phyloP scores from a whole-genome alignment of 2,113 vertebrate genomes.

The Sceloporus undulatus region DNA sequence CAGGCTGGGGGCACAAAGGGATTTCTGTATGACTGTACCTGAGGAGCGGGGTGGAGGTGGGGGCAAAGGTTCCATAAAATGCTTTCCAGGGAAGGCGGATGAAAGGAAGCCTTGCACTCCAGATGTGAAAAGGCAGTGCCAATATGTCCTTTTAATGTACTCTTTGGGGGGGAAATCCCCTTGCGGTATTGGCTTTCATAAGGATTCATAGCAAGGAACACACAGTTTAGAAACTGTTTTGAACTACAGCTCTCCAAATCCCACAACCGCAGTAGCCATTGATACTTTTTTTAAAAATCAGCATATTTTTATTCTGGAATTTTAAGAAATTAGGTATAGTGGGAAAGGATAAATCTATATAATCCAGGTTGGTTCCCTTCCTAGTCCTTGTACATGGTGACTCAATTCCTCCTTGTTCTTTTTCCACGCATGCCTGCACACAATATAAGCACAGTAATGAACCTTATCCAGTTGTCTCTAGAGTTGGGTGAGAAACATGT shows the following conservation, averaged over 20 bases:
- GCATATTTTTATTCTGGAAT: neutral
- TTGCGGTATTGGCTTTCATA: neutral
- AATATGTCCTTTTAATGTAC: neutral
- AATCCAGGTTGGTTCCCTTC: neutral
- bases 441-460: too few relatives aligned
- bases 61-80: conserved; percentile 15
- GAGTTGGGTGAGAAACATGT: too few relatives aligned
- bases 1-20: conserved; percentile 58
- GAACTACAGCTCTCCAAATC: neutral
- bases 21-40: conserved; percentile 26
- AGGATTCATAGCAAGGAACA: neutral
- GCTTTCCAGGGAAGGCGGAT: conserved; percentile 6
- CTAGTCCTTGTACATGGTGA: too few relatives aligned
- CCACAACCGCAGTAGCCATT: neutral
- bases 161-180: neutral
- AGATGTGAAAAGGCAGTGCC: neutral
- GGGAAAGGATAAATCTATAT: neutral
- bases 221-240: neutral
- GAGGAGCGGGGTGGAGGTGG: conserved; percentile 25
- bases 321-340: neutral
- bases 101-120: neutral
- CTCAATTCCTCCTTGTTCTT: neutral
- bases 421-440: neutral
- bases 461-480: too few relatives aligned
- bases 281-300: neutral